Percentiles rank a stretch among this genome's conserved stretches.
phyloP scores from a whole-genome alignment of 2,113 vertebrate species.

The Silurus meridionalis region DNA sequence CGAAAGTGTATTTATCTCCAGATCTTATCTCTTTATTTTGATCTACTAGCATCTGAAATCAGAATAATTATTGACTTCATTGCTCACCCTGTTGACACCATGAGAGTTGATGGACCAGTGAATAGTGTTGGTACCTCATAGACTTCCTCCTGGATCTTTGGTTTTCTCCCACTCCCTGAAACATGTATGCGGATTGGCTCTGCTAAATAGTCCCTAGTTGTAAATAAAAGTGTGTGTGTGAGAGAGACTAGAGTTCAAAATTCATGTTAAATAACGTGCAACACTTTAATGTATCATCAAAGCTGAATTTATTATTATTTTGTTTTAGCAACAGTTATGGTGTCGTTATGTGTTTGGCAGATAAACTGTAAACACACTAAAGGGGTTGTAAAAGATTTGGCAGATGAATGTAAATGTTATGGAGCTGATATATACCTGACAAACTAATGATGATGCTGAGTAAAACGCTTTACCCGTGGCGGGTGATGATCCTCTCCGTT shows the following conservation, averaged over 20 bases:
- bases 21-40: neutral
- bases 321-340: neutral
- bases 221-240: neutral
- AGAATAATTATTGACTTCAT: neutral
- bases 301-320: neutral
- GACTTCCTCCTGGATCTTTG: neutral
- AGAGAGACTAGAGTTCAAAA: neutral
- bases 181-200: neutral
- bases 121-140: neutral
- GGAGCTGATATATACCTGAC: conserved; percentile 6
- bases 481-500: neutral
- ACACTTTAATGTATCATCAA: neutral
- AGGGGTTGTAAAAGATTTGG: conserved; percentile 11
- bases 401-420: conserved; percentile 16
- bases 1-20: neutral
- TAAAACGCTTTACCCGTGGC: neutral
- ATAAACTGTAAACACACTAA: neutral
- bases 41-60: neutral
- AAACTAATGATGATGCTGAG: neutral
- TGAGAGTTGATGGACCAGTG: neutral
- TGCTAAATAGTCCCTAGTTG: neutral
- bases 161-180: neutral
- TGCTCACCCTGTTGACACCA: neutral
- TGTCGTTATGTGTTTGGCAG: conserved; percentile 13
- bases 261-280: neutral